Base-by-base conservation (phyloP, 2,113 vertebrate genomes). In the Diglossa brunneiventris region DNA sequence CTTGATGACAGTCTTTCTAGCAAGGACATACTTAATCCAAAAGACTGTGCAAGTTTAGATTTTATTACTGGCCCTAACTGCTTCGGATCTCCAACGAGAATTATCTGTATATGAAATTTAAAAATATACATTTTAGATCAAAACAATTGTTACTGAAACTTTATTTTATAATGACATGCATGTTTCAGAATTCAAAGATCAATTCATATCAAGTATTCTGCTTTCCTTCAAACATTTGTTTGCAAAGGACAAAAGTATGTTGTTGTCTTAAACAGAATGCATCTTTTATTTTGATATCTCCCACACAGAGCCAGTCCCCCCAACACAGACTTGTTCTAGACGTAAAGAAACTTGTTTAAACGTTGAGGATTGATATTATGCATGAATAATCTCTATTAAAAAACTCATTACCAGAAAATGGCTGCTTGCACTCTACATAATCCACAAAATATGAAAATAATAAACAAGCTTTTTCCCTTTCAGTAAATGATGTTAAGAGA, bases 1-100 rank as follows among this genome's bases (percentile, higher is more conserved):
- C 96, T 98, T 59, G 97, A 92, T 98, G 99, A 99, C 46, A 99
- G 97, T 75, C 99, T 98, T 95, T 99, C 99, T 93, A 99, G 69
- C 86, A 99, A 94, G 52, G 99, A 99, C 18, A 98, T 19, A 8
- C 97, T 98, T 74, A 99, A 98, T 63, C 99, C 99, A 58, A 99
- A 99, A 59, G 91, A 91, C 62, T 91, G n/a, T 1, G 99, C 99
- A 12, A 98, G 92, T 66, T 96, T 98, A 68, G 99, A 99, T 97
- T 99, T 99, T 90, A 99, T 98, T 47, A 99, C 72, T 1, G 99
- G 99, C 14, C 99, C 99, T 69, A 99, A 97, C 89, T 99, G 99
- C 96, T 98, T 98, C 37, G 99, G 99, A 94, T 99, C 99, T 87
- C 99, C 99, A 20, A 99, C 98, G 37, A 99, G 98, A 75, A 99